Base-by-base conservation (phyloP, 2,113 vertebrate genomes). In the Apteryx mantelli region DNA sequence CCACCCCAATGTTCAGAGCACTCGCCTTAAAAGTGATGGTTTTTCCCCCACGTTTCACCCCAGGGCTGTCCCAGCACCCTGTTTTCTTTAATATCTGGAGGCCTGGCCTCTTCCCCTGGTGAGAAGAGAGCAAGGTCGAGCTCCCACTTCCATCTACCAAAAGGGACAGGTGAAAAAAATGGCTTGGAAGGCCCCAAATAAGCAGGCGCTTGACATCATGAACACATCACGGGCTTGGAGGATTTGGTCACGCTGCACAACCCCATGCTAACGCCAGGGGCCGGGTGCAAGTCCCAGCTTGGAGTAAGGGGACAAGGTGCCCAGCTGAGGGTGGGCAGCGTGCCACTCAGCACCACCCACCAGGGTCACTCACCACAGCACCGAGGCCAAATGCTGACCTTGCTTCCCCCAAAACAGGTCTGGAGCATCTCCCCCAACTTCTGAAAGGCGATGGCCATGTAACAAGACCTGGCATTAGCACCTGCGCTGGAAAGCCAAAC, bases 291-390 rank as follows among this genome's bases (percentile, higher is more conserved):
- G 3, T 38, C n/a, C 14, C 46, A 63, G 42, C 24, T 44, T 8
- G 38, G 48, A 4, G 5, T 3, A 36, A 56, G 2, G 44, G 60
- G 69, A 48, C 66, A 65, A 86, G 8, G 7, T 5, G 11, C 11
- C 10, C 48, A 11, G 70, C 64, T 66, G 32, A 20, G 83, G 70
- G 50, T 42, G 58, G 50, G 55, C 82, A 61, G 32, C 0, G 14
- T 3, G 12, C 34, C 44, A 52, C 58, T 77, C 82, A n/a, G 68
- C 15, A 56, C 18, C 63, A 12, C 28, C 53, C n/a, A 53, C 24
- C 7, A 19, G 48, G 12, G 50, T 0, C 65, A 50, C 61, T 74
- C 9, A 0, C 24, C 1, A 0, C 71, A 5, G 32, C 1, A 11
- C 73, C 6, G 4, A n/a, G 18, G 6, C 13, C 38, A n/a, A 6